A percentile compares a stretch with the other conserved stretches of the same genome.
These are phyloP conservation scores for Andrena praecox DNA, from an alignment of 2,888 invertebrate species.

Conservation along the genomic window DNA sequence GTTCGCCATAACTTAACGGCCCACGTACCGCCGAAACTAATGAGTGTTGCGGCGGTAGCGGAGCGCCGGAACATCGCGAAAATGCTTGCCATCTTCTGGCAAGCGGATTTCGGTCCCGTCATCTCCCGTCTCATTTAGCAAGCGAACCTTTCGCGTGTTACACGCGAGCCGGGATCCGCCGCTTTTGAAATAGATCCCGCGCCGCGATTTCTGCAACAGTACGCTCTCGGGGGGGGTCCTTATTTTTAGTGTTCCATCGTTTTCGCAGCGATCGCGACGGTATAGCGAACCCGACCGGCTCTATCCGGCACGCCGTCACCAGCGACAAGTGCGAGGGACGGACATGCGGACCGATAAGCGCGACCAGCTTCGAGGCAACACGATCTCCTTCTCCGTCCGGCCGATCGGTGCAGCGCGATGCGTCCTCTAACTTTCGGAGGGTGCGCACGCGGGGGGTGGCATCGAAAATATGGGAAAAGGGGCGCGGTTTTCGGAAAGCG, in stretches of 20 bases:
- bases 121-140: slow-evolving; percentile 12
- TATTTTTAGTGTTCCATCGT: slow-evolving; percentile 2
- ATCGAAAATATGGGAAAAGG: slow-evolving; percentile 60
- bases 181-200: slow-evolving; percentile 29
- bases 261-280: background rate
- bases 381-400: background rate
- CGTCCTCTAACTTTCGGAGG: slow-evolving; percentile 12
- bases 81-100: slow-evolving; percentile 58
- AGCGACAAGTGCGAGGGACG: background rate
- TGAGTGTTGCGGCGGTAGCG: slow-evolving; percentile 13
- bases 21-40: slow-evolving; percentile 47
- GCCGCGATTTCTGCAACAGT: background rate
- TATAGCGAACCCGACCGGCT: background rate
- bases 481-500: slow-evolving; percentile 76
- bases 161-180: background rate
- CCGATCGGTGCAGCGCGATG: background rate
- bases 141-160: slow-evolving; percentile 26
- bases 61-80: background rate
- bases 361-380: background rate
- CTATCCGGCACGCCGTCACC: background rate
- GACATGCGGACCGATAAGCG: background rate
- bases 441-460: slow-evolving; percentile 37
- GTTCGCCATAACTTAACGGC: slow-evolving; percentile 54
- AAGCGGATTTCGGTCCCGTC: slow-evolving; percentile 37
- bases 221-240: background rate